These are phyloP conservation scores for Carterocephalus palaemon DNA, from an alignment of 2,888 invertebrate species.

Conservation along the genomic window DNA sequence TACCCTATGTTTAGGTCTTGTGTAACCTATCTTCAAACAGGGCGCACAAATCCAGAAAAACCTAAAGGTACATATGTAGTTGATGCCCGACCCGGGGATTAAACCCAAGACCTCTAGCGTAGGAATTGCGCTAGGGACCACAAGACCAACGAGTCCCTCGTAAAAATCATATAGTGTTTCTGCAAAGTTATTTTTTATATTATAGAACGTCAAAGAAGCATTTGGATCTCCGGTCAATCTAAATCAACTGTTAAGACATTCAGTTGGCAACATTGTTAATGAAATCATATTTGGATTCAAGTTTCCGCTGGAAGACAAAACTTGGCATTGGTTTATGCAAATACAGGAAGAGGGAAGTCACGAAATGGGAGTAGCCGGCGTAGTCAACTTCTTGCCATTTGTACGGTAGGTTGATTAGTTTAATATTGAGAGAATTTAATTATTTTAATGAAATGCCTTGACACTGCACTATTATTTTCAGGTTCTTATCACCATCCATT, in stretches of 20 bases:
- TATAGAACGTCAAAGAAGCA: conserved; percentile 53
- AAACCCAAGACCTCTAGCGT: too few species aligned
- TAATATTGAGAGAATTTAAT: neutral
- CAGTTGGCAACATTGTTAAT: conserved; percentile 87
- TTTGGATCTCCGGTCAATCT: conserved; percentile 67
- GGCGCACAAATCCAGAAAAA: too few species aligned
- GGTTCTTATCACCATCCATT: conserved; percentile 81
- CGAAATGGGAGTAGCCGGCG: conserved; percentile 89
- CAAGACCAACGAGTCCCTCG: too few species aligned
- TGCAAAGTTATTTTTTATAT: conserved; percentile 33
- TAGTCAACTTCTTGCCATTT: conserved; percentile 91
- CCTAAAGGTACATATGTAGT: too few species aligned
- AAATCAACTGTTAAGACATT: conserved; percentile 80
- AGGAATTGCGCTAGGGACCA: too few species aligned
- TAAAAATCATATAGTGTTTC: too few species aligned
- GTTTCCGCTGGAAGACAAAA: conserved; percentile 83
- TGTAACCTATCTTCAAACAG: too few species aligned
- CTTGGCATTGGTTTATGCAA: conserved; percentile 87
- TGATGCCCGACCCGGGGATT: too few species aligned
- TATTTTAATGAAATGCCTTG: neutral
- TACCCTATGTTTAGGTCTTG: too few species aligned
- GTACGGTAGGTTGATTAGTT: conserved; percentile 77
- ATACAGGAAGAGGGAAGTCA: conserved; percentile 91
- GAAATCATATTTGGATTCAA: conserved; percentile 87
- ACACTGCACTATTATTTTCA: conserved; percentile 43